phyloP scores from a whole-genome alignment of 2,113 vertebrate species.

The Petroica traversi region DNA sequence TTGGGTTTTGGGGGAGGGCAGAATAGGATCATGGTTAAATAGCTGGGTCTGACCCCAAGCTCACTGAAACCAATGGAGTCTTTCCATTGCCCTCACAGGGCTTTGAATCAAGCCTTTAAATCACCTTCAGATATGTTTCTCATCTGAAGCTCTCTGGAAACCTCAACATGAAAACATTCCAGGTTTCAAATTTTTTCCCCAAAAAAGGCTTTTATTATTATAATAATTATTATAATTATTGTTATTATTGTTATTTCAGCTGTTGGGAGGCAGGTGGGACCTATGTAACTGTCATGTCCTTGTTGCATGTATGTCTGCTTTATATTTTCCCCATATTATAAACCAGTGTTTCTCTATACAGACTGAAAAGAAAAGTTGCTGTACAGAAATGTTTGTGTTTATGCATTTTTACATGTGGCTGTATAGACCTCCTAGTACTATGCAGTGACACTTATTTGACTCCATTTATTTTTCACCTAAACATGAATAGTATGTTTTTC shows the following conservation, averaged over 20 bases:
- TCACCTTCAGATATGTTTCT: conserved; percentile 56
- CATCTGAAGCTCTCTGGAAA: conserved; percentile 68
- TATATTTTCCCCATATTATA: conserved; percentile 72
- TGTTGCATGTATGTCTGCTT: conserved; percentile 73
- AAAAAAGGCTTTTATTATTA: conserved; percentile 46
- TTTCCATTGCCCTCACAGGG: conserved; percentile 57
- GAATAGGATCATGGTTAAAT: conserved; percentile 53
- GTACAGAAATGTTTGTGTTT: conserved; percentile 72
- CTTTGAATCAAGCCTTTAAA: conserved; percentile 58
- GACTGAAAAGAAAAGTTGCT: conserved; percentile 53
- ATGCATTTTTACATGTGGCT: conserved; percentile 68
- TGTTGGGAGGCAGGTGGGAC: conserved; percentile 49
- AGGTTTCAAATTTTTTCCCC: conserved; percentile 62
- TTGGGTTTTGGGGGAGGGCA: conserved; percentile 52
- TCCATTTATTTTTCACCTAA: conserved; percentile 73
- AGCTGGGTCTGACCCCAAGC: conserved; percentile 53
- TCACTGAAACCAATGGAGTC: conserved; percentile 51
- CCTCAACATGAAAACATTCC: conserved; percentile 77
- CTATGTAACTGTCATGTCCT: conserved; percentile 66
- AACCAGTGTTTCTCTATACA: conserved; percentile 73
- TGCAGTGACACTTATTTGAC: conserved; percentile 66
- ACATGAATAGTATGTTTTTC: conserved; percentile 74
- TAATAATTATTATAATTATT: conserved; percentile 1
- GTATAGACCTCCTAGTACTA: conserved; percentile 73
- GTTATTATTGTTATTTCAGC: conserved; percentile 52